phyloP scores from a whole-genome alignment of 2,113 vertebrate species.

The Trogon melanurus region DNA sequence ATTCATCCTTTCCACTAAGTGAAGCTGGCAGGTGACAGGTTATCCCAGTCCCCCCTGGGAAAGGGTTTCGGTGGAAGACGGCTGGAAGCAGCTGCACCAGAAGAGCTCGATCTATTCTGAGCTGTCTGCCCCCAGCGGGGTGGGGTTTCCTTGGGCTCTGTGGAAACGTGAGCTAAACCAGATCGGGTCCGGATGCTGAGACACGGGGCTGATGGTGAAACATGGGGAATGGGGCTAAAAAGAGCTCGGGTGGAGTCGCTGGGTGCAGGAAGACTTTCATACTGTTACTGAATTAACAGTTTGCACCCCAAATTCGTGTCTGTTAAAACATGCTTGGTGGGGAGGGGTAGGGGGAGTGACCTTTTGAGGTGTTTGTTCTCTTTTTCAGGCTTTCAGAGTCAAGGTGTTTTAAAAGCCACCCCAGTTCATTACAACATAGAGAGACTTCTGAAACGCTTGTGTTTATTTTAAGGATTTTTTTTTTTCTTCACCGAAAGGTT shows the following conservation, averaged over 20 bases:
- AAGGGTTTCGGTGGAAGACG: background rate
- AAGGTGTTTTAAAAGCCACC: background rate
- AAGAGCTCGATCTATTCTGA: background rate
- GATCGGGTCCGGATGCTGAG: background rate
- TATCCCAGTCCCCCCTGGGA: background rate
- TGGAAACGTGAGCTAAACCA: background rate
- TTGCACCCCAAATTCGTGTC: background rate
- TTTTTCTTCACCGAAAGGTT: background rate
- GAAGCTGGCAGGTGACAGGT: background rate
- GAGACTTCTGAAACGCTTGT: background rate
- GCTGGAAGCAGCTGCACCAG: background rate
- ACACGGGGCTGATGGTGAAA: background rate
- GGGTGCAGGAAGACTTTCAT: background rate
- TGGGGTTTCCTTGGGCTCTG: background rate
- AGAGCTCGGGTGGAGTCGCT: background rate
- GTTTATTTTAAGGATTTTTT: background rate
- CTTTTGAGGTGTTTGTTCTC: background rate
- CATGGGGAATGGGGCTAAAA: background rate
- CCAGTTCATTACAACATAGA: background rate
- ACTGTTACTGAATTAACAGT: background rate
- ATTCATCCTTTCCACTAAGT: background rate
- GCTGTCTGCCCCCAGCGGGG: fast-evolving
- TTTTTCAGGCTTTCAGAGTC: background rate
- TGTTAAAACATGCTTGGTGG: background rate
- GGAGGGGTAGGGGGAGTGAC: background rate